phyloP scores from a whole-genome alignment of 2,113 vertebrate genomes.

The Neotragus moschatus region DNA sequence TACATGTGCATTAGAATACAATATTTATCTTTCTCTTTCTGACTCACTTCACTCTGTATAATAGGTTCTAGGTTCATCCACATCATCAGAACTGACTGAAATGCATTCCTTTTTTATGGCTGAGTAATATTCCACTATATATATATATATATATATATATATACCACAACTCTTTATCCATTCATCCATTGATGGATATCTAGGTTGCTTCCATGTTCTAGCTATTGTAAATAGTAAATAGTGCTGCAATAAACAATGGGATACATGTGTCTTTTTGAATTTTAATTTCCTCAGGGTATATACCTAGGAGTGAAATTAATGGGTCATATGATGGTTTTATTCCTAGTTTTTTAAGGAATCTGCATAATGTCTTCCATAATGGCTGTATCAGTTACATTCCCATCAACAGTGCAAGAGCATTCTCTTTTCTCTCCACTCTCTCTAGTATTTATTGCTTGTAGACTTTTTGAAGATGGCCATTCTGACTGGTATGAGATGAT shows the following conservation, averaged over 20 bases:
- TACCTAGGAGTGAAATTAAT: background rate
- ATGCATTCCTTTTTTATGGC: background rate
- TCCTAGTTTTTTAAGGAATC: background rate
- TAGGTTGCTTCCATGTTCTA: background rate
- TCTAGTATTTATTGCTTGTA: background rate
- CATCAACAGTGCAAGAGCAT: accelerated
- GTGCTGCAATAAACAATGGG: background rate
- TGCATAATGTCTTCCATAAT: background rate
- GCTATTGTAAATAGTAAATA: background rate
- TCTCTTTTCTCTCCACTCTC: background rate
- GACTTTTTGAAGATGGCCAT: background rate
- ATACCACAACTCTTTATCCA: background rate
- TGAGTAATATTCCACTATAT: background rate
- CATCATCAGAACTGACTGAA: background rate
- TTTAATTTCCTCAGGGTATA: background rate
- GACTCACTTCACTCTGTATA: background rate
- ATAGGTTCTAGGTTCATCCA: background rate
- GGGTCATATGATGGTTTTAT: background rate
- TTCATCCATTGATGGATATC: background rate
- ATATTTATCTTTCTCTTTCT: background rate
- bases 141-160: too few relatives aligned
- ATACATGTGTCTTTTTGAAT: background rate
- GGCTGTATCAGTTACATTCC: background rate
- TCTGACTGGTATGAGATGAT: background rate
- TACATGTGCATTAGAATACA: background rate